phyloP scores from a whole-genome alignment of 1,140 invertebrate genomes.

The Drosophila lacteicornis region DNA sequence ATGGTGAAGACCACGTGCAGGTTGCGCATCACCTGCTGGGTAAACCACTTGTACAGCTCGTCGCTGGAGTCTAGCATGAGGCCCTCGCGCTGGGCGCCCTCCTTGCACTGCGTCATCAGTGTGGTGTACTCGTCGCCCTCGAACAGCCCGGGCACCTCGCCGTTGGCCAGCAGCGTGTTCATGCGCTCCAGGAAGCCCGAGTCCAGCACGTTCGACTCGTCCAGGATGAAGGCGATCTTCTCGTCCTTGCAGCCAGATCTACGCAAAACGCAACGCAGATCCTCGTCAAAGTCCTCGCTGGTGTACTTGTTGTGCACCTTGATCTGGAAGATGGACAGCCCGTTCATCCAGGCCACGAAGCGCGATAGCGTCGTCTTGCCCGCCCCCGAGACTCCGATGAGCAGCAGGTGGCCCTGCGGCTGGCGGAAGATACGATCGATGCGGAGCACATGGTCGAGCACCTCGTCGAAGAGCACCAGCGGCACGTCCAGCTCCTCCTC shows the following conservation, averaged over 20 bases:
- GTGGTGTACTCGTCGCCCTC: conserved; percentile 99
- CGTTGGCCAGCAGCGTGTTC: conserved; percentile 99
- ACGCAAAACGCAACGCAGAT: conserved; percentile 96
- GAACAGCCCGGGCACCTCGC: conserved; percentile 95
- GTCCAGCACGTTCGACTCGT: conserved; percentile 99
- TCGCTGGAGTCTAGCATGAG: conserved; percentile 99
- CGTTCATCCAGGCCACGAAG: conserved; percentile 99
- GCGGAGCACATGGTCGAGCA: conserved; percentile 98
- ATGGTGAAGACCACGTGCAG: conserved; percentile 99
- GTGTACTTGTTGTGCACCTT: conserved; percentile 99
- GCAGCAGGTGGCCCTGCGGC: conserved; percentile 97
- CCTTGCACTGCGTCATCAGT: conserved; percentile 99
- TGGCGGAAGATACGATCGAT: conserved; percentile 99
- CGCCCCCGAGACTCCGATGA: conserved; percentile 98
- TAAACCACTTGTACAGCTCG: conserved; percentile 99
- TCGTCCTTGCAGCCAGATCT: conserved; percentile 98
- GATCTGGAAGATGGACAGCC: conserved; percentile 98
- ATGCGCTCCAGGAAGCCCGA: conserved; percentile 99
- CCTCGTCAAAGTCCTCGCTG: conserved; percentile 99
- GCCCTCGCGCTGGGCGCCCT: conserved; percentile 98
- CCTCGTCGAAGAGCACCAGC: conserved; percentile 99
- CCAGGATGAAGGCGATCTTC: conserved; percentile 99
- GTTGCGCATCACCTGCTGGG: conserved; percentile 99
- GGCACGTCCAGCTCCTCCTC: conserved; percentile 99
- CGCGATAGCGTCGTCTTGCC: conserved; percentile 99